These are phyloP conservation scores for Dasypogon diadema DNA, from an alignment of 2,888 invertebrate species.

Conservation along the genomic window DNA sequence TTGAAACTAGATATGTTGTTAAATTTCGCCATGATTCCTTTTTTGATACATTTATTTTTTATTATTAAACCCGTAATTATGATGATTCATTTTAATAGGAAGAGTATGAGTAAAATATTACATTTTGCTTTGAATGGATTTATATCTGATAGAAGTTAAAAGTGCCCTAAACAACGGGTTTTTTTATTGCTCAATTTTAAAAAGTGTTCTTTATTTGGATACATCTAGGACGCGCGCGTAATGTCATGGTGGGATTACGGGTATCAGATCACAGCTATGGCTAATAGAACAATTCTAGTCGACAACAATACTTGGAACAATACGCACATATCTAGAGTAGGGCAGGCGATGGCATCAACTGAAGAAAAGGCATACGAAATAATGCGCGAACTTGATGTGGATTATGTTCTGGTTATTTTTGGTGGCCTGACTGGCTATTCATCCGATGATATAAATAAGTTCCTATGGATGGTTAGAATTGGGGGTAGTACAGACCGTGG, in stretches of 20 bases:
- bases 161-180: too few relatives aligned
- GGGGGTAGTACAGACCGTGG: constrained; percentile 97
- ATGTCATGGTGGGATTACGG: constrained; percentile 99
- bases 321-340: constrained; percentile 97
- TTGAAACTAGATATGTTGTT: too few relatives aligned
- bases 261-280: constrained; percentile 99
- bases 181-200: too few relatives aligned
- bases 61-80: constrained; percentile 62
- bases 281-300: constrained; percentile 96
- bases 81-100: constrained; percentile 66
- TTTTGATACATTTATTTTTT: too few relatives aligned
- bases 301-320: constrained; percentile 99
- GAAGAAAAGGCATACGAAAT: constrained; percentile 98
- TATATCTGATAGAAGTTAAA: constrained; percentile 31
- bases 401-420: constrained; percentile 98
- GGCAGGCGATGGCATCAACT: constrained; percentile 97
- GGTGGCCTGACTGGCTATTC: constrained; percentile 99
- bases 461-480: constrained; percentile 99
- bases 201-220: too few relatives aligned
- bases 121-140: constrained; percentile 55
- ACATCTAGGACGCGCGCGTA: constrained; percentile 85
- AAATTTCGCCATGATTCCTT: too few relatives aligned
- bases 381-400: constrained; percentile 96
- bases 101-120: constrained; percentile 65
- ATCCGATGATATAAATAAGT: constrained; percentile 99